Base-by-base conservation (phyloP, 2,888 invertebrate genomes). In the Hypercompe scribonia region DNA sequence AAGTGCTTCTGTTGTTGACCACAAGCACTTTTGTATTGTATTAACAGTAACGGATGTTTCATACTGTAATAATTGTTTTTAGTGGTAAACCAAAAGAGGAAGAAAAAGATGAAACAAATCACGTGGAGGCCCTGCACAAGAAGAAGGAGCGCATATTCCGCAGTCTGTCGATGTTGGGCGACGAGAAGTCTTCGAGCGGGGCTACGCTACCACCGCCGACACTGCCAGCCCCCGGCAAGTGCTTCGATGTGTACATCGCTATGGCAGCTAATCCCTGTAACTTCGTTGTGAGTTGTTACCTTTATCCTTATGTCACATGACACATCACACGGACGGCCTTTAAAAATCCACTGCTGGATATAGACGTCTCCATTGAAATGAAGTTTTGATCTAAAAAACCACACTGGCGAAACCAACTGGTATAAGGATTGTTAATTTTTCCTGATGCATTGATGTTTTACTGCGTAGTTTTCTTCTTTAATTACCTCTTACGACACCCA, bases 261-360 rank as follows among this genome's bases (percentile, higher is more conserved):
- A 97, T 97, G 95, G 97, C 98, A 0, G 97, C 98, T 5, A 97
- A 97, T 96, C 98, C 98, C 0, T 96, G 96, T 91, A 97, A 97
- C 92, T 97, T 97, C 85, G 96, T 97, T 65, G 97, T 97, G 67
- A 93, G 94, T 67, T 50, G 15, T 3, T 15, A 7, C 36, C 33
- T 33, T 24, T 33, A 33, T 33, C 31, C 28, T 33, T 11, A 11
- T 46, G 2, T 46, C 31, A 28, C n/a, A n/a, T n/a, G n/a, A n/a
- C n/a, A n/a, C n/a, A n/a, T n/a, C n/a, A n/a, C n/a, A n/a, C n/a
- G n/a, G n/a, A n/a, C n/a, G n/a, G n/a, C n/a, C n/a, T n/a, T n/a
- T n/a, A n/a, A n/a, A n/a, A n/a, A n/a, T n/a, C n/a, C n/a, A n/a
- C n/a, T n/a, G n/a, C n/a, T n/a, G n/a, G n/a, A n/a, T n/a, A n/a